phyloP scores from a whole-genome alignment of 2,888 invertebrate species.

The Sepiola atlantica region DNA sequence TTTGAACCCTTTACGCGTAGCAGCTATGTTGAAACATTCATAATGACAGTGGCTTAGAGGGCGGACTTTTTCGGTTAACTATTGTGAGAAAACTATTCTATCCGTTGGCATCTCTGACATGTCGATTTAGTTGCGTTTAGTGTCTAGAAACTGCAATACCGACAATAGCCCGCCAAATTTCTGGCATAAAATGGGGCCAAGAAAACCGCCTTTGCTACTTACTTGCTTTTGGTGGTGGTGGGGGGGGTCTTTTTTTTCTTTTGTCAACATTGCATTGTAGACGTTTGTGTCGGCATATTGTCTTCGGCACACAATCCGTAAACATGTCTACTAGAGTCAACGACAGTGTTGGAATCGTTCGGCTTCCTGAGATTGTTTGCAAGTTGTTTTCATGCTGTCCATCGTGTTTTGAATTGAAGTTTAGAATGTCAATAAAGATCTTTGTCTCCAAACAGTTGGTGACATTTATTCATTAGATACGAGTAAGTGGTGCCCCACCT shows the following conservation, averaged over 20 bases:
- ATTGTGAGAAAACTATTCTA: background rate
- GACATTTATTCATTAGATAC: background rate
- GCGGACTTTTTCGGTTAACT: too few relatives aligned
- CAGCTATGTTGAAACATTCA: too few relatives aligned
- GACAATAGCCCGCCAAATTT: background rate
- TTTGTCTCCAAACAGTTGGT: background rate
- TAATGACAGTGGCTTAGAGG: too few relatives aligned
- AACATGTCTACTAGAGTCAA: background rate
- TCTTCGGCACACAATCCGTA: background rate
- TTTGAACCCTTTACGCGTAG: too few relatives aligned
- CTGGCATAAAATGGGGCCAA: background rate
- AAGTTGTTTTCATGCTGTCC: background rate
- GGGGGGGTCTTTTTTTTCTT: background rate
- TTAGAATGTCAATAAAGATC: background rate
- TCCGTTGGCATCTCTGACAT: background rate
- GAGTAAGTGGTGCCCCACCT: background rate
- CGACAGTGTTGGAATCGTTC: background rate
- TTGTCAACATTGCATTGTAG: background rate
- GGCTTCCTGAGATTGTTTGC: background rate
- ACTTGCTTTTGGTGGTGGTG: background rate
- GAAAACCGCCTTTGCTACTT: background rate
- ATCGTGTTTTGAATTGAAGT: background rate
- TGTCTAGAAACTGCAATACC: background rate
- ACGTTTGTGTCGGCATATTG: background rate
- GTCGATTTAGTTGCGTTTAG: background rate